Conservation (phyloP, 2,888 invertebrate genomes). For the Nephrotoma appendiculata region DNA sequence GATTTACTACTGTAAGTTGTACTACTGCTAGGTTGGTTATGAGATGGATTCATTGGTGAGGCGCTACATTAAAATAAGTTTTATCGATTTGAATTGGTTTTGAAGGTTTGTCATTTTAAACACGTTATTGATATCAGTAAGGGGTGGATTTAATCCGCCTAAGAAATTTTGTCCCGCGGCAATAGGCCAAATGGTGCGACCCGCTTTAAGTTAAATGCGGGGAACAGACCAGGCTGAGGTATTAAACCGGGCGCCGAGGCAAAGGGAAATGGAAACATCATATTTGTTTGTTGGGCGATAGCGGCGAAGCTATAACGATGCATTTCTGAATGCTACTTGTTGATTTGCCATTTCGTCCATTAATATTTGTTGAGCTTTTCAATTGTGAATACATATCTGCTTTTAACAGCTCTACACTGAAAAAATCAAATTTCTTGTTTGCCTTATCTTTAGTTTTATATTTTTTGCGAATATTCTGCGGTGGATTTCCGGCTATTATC, state of each 20-base stretch:
- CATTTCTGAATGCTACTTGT: constrained; percentile 27
- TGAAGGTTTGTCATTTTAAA: no score
- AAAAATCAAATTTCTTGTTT: neutral
- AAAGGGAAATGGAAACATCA: constrained; percentile 27
- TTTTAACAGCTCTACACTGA: neutral
- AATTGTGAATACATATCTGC: neutral
- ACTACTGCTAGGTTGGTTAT: no score
- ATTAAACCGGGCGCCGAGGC: constrained; percentile 40
- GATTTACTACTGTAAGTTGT: no score
- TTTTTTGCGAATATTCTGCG: neutral
- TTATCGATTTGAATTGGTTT: no score
- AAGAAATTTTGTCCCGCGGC: no score
- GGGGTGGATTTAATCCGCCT: no score
- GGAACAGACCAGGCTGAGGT: constrained; percentile 39
- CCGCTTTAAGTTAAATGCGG: constrained; percentile 16
- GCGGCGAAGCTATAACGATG: neutral
- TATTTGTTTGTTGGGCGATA: constrained; percentile 30
- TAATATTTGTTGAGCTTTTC: neutral
- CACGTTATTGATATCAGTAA: neutral
- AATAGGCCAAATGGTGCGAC: neutral
- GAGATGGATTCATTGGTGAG: no score
- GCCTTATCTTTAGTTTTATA: neutral
- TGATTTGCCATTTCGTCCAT: constrained; percentile 17
- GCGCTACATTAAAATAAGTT: no score
- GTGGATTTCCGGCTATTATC: neutral